phyloP scores from a whole-genome alignment of 2,888 invertebrate species.

The Helicoverpa assulta region DNA sequence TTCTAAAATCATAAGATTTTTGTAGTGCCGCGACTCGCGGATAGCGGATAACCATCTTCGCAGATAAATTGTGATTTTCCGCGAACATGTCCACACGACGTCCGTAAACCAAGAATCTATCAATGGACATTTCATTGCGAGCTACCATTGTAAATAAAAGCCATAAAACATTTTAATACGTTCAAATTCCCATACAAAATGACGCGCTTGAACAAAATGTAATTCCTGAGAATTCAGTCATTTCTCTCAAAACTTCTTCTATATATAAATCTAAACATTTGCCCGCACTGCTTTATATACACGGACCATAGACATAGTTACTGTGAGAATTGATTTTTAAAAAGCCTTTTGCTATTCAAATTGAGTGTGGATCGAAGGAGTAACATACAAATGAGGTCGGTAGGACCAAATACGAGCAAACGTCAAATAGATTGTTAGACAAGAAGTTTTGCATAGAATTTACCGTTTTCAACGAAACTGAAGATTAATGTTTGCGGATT shows the following conservation, averaged over 20 bases:
- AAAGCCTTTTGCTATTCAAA: conserved; percentile 62
- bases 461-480: conserved; percentile 29
- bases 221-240: conserved; percentile 42
- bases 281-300: conserved; percentile 28
- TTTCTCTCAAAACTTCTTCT: conserved; percentile 33
- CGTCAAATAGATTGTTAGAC: conserved; percentile 39
- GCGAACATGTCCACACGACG: conserved; percentile 5
- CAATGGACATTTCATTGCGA: conserved; percentile 48
- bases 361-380: conserved; percentile 32
- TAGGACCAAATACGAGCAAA: conserved; percentile 31
- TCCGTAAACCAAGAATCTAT: conserved; percentile 42
- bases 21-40: too few relatives aligned
- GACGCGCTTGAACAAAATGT: conserved; percentile 27
- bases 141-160: conserved; percentile 31
- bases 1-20: too few relatives aligned
- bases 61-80: neutral
- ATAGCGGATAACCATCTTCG: neutral
- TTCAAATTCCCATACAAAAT: conserved; percentile 43
- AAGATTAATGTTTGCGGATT: conserved; percentile 29
- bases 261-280: conserved; percentile 52
- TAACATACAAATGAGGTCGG: conserved; percentile 60
- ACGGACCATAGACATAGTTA: conserved; percentile 5
- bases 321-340: conserved; percentile 63
- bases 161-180: conserved; percentile 47
- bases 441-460: conserved; percentile 19